Conservation (phyloP, 2,888 invertebrate genomes). For the Melieria picta region DNA sequence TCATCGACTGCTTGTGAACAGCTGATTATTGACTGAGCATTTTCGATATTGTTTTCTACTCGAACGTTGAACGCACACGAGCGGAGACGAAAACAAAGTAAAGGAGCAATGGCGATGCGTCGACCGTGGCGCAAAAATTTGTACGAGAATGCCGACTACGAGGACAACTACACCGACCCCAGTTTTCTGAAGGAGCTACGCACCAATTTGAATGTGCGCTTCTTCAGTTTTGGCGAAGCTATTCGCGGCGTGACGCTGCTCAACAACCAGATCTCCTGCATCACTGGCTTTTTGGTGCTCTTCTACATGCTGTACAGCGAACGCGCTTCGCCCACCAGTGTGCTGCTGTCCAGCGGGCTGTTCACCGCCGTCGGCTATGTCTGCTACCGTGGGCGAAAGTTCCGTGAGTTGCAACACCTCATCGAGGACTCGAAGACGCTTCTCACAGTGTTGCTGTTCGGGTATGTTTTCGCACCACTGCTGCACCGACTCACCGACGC, state of each 20-base stretch:
- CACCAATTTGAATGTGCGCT: slow-evolving; percentile 83
- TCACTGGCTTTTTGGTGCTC: slow-evolving; percentile 77
- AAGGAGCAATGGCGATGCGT: background rate
- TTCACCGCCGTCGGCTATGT: slow-evolving; percentile 73
- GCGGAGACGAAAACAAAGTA: too few species aligned
- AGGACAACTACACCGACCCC: slow-evolving; percentile 92
- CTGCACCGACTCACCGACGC: slow-evolving; percentile 95
- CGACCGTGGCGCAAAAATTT: slow-evolving; percentile 85
- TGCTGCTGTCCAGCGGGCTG: slow-evolving; percentile 71
- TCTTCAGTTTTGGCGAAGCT: slow-evolving; percentile 77
- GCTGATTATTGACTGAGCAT: too few species aligned
- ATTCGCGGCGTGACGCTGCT: slow-evolving; percentile 80
- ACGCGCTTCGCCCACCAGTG: slow-evolving; percentile 72
- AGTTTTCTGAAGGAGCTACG: slow-evolving; percentile 86
- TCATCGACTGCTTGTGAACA: too few species aligned
- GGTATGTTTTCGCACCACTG: slow-evolving; percentile 90
- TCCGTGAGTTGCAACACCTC: slow-evolving; percentile 49
- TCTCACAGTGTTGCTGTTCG: slow-evolving; percentile 83
- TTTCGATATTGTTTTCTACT: too few species aligned
- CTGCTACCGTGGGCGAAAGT: slow-evolving; percentile 66
- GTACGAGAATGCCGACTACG: slow-evolving; percentile 86
- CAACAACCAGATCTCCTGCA: slow-evolving; percentile 82
- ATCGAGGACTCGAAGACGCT: slow-evolving; percentile 80
- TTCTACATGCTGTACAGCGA: slow-evolving; percentile 80
- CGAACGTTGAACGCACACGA: too few species aligned